Percentiles rank a stretch among this genome's conserved stretches.
These are phyloP conservation scores for Polia nebulosa DNA, from an alignment of 2,888 invertebrate species.

Conservation along the genomic window DNA sequence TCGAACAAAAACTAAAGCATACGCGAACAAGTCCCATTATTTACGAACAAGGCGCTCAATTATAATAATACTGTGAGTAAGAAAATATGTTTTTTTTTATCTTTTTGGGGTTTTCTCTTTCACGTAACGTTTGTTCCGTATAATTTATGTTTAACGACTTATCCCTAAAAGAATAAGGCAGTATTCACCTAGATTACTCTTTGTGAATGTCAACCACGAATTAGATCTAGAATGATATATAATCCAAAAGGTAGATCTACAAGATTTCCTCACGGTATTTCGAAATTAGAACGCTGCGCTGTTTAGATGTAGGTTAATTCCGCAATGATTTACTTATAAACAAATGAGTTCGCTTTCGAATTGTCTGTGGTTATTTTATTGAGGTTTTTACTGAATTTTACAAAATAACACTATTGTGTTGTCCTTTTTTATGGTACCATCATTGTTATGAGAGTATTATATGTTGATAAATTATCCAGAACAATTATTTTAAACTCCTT, in stretches of 20 bases:
- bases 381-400: neutral
- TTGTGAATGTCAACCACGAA: neutral
- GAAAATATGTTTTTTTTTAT: slow-evolving; percentile 3
- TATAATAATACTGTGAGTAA: slow-evolving; percentile 39
- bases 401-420: neutral
- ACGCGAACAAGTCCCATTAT: slow-evolving; percentile 34
- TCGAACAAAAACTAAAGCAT: slow-evolving; percentile 32
- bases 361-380: neutral
- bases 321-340: neutral
- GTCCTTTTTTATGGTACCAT: neutral
- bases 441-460: no score
- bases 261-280: no score
- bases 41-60: slow-evolving; percentile 43
- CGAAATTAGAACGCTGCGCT: neutral
- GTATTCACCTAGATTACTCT: neutral
- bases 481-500: no score
- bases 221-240: no score
- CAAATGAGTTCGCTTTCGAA: neutral
- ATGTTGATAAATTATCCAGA: neutral
- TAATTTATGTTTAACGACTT: slow-evolving; percentile 29
- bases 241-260: neutral
- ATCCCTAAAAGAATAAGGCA: neutral
- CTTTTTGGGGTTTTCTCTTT: slow-evolving; percentile 12
- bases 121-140: neutral
- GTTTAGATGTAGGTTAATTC: neutral